phyloP scores from a whole-genome alignment of 2,797 vertebrate species.

The Nasua narica region DNA sequence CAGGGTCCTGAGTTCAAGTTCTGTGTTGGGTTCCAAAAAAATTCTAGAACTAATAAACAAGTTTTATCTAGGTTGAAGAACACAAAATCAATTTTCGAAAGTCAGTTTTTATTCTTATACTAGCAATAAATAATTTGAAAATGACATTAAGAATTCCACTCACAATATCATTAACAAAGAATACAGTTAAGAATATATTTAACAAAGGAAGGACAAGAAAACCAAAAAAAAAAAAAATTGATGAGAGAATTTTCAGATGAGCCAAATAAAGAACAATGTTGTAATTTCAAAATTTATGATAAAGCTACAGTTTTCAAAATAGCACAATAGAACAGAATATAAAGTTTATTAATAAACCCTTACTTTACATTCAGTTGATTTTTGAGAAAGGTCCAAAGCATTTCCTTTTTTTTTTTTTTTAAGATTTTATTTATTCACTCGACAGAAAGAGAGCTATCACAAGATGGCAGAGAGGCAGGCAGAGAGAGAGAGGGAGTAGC shows the following conservation, averaged over 20 bases:
- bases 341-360: neutral
- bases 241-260: neutral
- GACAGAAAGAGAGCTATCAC: no score
- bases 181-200: neutral
- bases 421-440: no score
- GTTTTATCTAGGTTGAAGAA: neutral
- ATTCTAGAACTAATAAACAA: neutral
- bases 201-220: neutral
- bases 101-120: constrained; percentile 29
- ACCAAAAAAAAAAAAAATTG: neutral
- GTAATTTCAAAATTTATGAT: neutral
- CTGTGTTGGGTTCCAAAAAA: neutral
- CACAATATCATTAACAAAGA: neutral
- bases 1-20: neutral
- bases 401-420: no score
- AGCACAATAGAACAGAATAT: neutral
- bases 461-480: no score
- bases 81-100: neutral
- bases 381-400: neutral
- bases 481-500: no score
- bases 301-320: neutral
- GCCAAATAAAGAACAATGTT: neutral
- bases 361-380: neutral
- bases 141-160: neutral
- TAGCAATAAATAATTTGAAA: neutral